phyloP scores from a whole-genome alignment of 2,113 vertebrate species.

The Phyllostomus hastatus region DNA sequence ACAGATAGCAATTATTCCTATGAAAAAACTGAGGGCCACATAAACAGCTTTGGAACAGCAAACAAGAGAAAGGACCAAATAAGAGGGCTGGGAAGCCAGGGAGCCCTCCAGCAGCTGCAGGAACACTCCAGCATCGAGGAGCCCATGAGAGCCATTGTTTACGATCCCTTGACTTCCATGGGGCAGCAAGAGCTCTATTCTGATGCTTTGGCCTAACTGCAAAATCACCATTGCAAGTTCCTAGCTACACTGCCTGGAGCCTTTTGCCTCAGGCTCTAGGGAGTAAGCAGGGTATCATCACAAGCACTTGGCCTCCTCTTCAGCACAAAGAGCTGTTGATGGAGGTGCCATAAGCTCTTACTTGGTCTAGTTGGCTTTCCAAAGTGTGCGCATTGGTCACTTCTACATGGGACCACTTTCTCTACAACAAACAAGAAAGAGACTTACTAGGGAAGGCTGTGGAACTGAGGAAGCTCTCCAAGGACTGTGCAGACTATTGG shows the following conservation, averaged over 20 bases:
- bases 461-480: background rate
- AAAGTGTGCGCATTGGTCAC: background rate
- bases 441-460: background rate
- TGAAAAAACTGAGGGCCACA: background rate
- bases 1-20: background rate
- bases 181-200: background rate
- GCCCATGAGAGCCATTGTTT: background rate
- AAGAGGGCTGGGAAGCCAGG: background rate
- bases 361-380: background rate
- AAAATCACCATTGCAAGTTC: background rate
- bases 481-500: background rate
- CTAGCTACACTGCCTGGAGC: background rate
- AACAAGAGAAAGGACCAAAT: background rate
- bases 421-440: background rate
- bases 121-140: background rate
- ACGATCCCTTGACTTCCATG: too few relatives aligned
- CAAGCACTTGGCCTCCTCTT: background rate
- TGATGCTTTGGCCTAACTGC: too few relatives aligned
- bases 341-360: background rate
- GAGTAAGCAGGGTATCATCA: background rate
- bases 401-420: background rate
- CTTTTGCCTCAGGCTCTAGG: background rate
- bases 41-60: too few relatives aligned
- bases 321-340: too few relatives aligned
- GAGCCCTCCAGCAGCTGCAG: background rate